Evolutionary conservation across 1,140 invertebrate species (phyloP), one percentile per base, ranked within the genome.

Genomic region (Drosophila truncata): DNA sequence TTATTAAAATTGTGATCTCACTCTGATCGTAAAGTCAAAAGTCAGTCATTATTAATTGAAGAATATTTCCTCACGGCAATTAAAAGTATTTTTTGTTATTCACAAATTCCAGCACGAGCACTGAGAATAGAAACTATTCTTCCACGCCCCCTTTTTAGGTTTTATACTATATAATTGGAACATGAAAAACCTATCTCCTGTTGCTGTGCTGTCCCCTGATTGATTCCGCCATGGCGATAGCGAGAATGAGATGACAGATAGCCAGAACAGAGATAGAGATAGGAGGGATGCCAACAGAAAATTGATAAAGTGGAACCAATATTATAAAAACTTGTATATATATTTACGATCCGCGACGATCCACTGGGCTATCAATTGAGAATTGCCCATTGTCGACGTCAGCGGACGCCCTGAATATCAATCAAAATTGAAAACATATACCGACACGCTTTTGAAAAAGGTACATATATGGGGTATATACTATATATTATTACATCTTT

Each of bases 31-130:
- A 37, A 64, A 55, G 71, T 50, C 71, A 76, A 41, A 57, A 75
- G 41, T 50, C 73, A 58, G 60, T 50, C 18, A 42, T 76, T 50
- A 75, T 75, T 57, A 65, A 75, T 76, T 76, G 27, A 65, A 39
- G 42, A 75, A 47, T 47, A 76, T 75, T 74, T 76, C 71, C 49
- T 57, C 71, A 35, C 67, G 59, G 37, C 73, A 76, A 76, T 75
- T 75, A 75, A 75, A 49, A 50, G 27, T 29, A 29, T 74, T 62
- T 54, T 52, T 71, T 58, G 25, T 27, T 33, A 18, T 25, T 54
- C 20, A 18, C 47, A 4, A 61, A 73, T 73, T 74, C 71, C 23
- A 52, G 16, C 55, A 62, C 67, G 57, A 55, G 42, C 35, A 33
- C 18, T 27, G 41, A 9, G 23, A 35, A 37, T 39, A 44, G 18